Conservation (phyloP, 1,140 invertebrate species). For the Drosophila funebris region DNA sequence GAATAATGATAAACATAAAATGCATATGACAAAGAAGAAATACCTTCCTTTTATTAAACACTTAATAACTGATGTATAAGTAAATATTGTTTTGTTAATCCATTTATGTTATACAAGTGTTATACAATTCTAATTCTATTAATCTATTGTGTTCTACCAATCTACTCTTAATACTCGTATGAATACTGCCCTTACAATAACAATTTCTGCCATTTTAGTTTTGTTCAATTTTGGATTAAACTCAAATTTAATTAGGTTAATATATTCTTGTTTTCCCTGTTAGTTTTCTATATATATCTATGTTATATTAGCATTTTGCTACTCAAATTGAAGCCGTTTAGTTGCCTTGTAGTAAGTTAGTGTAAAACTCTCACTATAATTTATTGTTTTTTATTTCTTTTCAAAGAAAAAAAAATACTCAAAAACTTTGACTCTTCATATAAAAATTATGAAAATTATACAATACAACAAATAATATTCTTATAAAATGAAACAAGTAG, state of each 20-base stretch:
- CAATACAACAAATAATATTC: constrained; percentile 68
- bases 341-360: constrained; percentile 83
- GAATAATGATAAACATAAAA: constrained; percentile 49
- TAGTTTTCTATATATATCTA: constrained; percentile 37
- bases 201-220: constrained; percentile 64
- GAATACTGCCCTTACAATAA: constrained; percentile 57
- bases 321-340: constrained; percentile 79
- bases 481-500: constrained; percentile 70
- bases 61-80: constrained; percentile 14
- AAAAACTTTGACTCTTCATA: constrained; percentile 49
- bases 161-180: constrained; percentile 15
- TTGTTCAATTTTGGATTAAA: constrained; percentile 24
- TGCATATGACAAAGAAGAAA: constrained; percentile 19
- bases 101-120: constrained; percentile 55
- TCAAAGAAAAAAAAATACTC: constrained; percentile 27
- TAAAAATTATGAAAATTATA: constrained; percentile 57
- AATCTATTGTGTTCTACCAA: constrained; percentile 50
- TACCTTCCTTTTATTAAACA: not conserved
- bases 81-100: constrained; percentile 59
- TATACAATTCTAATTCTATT: constrained; percentile 8
- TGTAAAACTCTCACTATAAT: constrained; percentile 58
- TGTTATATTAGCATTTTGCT: constrained; percentile 47
- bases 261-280: constrained; percentile 37
- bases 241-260: constrained; percentile 44
- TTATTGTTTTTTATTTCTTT: constrained; percentile 48